Conservation (phyloP, 2,113 vertebrate species). For the Illadopsis cleaveri region DNA sequence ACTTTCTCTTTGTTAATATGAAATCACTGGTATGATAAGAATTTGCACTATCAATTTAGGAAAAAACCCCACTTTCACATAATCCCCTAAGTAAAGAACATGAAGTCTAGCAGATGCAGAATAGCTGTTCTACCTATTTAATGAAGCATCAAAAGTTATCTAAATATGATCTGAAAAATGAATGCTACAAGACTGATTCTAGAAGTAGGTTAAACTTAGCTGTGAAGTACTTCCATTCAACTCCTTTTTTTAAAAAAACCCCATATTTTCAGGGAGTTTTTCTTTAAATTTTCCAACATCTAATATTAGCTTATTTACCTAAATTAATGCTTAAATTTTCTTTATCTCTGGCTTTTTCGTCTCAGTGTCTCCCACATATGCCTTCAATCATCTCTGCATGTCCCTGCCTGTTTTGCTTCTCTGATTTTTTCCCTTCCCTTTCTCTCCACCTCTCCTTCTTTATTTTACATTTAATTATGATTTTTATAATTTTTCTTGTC, state of each 20-base stretch:
- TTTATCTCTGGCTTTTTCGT: not conserved
- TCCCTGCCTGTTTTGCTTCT: not conserved
- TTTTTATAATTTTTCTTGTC: not conserved
- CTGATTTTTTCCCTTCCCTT: not conserved
- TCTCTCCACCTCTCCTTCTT: not conserved
- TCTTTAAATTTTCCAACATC: not conserved
- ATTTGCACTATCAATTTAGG: not conserved
- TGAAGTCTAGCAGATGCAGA: not conserved
- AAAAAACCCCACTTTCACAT: not conserved
- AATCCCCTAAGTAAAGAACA: not conserved
- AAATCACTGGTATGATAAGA: not conserved
- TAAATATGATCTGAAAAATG: not conserved
- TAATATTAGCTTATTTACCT: not conserved
- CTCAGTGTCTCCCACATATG: not conserved
- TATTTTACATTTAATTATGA: slow-evolving; percentile 16
- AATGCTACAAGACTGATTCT: not conserved
- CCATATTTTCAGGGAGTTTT: not conserved
- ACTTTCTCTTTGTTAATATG: not conserved
- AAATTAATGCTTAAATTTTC: not conserved
- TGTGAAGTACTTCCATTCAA: not conserved
- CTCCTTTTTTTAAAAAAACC: accelerated
- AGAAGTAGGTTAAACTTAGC: not conserved
- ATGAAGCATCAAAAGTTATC: not conserved
- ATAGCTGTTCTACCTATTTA: not conserved
- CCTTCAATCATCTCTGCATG: not conserved